Evolutionary conservation across 2,113 vertebrate species (phyloP).

Genomic region (Tricholaema leucomelas): DNA sequence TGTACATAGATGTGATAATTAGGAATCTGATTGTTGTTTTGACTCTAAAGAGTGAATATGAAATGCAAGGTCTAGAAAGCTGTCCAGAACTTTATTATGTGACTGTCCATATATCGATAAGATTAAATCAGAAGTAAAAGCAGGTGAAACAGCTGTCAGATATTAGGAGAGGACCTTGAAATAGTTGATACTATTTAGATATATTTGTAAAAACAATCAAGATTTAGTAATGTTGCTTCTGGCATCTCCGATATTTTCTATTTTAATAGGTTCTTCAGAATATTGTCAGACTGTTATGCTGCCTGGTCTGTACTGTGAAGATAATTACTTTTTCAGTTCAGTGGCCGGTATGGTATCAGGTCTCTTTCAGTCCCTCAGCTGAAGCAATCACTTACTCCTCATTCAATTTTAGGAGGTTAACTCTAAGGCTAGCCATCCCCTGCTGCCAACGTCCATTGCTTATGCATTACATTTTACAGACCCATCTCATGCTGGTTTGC

Average conservation of each 20-base stretch:
- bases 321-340: slow-evolving; percentile 4
- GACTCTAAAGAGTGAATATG: not conserved
- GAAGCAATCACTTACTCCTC: not conserved
- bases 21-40: not conserved
- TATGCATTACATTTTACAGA: not conserved
- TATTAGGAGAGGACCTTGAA: not conserved
- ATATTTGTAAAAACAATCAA: not conserved
- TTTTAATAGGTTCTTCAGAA: not conserved
- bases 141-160: not conserved
- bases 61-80: not conserved
- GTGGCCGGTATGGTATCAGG: not conserved
- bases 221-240: not conserved
- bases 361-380: not conserved
- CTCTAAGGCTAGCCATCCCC: not conserved
- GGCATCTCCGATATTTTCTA: not conserved
- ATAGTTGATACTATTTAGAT: not conserved
- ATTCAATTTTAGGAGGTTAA: not conserved
- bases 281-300: not conserved
- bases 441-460: not conserved
- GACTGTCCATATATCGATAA: not conserved
- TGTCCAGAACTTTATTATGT: not conserved
- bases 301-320: not conserved
- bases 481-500: not conserved
- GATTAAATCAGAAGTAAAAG: not conserved
- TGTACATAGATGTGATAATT: not conserved